Base-by-base conservation (phyloP, 2,888 invertebrate genomes). In the Drosophila niveifrons region DNA sequence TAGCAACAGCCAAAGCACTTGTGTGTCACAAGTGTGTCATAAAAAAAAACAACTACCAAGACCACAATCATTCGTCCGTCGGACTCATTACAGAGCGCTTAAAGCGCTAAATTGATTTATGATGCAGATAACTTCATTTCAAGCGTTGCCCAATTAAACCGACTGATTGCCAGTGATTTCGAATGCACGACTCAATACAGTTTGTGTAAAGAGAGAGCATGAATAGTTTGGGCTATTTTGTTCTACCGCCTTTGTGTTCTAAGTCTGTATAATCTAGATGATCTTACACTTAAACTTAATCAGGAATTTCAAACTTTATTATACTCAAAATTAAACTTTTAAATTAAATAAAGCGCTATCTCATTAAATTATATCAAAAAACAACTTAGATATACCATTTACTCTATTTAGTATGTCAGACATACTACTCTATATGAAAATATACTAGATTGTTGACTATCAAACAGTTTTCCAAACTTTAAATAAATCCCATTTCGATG, bases 31-130 rank as follows among this genome's bases (percentile, higher is more conserved):
- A 57, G 8, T 41, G 39, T 34, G 39, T 23, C 36, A 55, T 55
- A 66, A 65, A 23, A 17, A 23, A 23, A 65, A 23, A 17, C 4
- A 23, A 50, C 29, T 28, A 4, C 9, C 31, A 13, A 44, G 55
- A 28, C 34, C 13, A 55, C 29, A 17, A 15, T 36, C 17, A 48
- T 36, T 44, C 43, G 55, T 55, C 55, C n/a, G 55, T 55, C 55
- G 9, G 55, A 29, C 8, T 11, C 48, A 23, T 11, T 13, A 15
- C 18, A 7, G 9, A n/a, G 36, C 7, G 29, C 55, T 46, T 8
- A 9, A 31, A 15, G 13, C n/a, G 39, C 11, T 8, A 36, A 36
- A 3, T 52, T 56, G 43, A 65, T 58, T 58, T 65, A 57, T 50
- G 17, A 18, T 17, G 11, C 17, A 10, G n/a, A 36, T 48, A 8